These are phyloP conservation scores for Lycodopsis pacificus DNA, from an alignment of 2,797 vertebrate genomes.

Conservation along the genomic window DNA sequence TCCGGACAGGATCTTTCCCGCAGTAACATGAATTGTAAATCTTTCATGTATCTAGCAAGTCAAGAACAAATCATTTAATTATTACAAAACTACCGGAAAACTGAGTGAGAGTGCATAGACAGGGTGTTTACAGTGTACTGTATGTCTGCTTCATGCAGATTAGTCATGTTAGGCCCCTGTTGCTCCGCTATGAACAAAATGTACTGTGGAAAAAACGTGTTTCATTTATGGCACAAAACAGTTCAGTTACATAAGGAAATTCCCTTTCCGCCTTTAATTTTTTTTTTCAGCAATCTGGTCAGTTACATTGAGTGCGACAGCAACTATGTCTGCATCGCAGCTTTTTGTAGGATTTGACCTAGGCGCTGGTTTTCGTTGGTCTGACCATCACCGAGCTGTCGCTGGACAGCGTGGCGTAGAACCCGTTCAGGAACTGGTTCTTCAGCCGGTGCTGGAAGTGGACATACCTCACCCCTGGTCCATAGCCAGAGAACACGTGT, in stretches of 20 bases:
- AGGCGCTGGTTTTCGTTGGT: slow-evolving; percentile 59
- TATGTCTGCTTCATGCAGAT: background rate
- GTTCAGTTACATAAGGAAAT: background rate
- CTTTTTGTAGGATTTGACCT: background rate
- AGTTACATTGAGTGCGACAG: background rate
- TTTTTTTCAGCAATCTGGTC: background rate
- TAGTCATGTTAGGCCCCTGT: background rate
- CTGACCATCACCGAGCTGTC: slow-evolving; percentile 84
- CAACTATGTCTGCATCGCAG: background rate
- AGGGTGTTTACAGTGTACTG: too few relatives aligned
- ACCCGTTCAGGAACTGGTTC: slow-evolving; percentile 79
- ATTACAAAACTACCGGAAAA: background rate
- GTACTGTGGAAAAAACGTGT: background rate
- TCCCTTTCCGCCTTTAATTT: background rate
- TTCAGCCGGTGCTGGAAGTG: slow-evolving; percentile 86
- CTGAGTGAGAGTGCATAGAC: background rate
- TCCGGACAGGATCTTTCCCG: background rate
- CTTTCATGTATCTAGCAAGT: background rate
- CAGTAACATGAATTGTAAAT: background rate
- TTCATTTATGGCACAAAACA: slow-evolving; percentile 23
- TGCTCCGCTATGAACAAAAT: background rate
- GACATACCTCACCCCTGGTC: slow-evolving; percentile 86
- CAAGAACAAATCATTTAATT: background rate
- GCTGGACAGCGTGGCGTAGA: slow-evolving; percentile 81
- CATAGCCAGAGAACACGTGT: slow-evolving; percentile 88